Evolutionary conservation across 2,113 vertebrate species (phyloP).

Genomic region (Seriola aureovittata): DNA sequence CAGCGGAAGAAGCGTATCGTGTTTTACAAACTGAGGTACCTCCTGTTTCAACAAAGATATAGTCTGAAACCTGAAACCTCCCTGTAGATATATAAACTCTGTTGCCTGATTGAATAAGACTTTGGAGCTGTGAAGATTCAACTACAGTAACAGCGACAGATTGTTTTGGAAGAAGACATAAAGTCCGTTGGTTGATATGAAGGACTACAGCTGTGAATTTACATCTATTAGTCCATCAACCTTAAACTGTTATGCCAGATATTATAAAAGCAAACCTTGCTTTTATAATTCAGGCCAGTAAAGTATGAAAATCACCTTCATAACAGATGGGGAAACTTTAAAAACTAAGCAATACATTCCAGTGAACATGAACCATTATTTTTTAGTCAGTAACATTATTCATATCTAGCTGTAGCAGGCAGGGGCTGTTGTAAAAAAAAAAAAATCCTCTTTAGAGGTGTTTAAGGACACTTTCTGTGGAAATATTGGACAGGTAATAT

Average conservation of each 20-base stretch:
- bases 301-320: neutral
- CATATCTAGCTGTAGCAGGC: neutral
- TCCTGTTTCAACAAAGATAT: conserved; percentile 26
- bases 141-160: neutral
- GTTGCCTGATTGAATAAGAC: neutral
- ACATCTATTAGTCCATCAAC: neutral
- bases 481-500: neutral
- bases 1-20: neutral
- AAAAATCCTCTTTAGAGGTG: neutral
- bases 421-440: no score
- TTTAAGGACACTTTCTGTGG: neutral
- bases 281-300: neutral
- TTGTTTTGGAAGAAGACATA: no score
- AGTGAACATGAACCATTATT: no score
- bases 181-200: no score
- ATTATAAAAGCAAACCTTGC: no score
- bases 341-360: neutral
- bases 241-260: no score
- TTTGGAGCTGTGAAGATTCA: neutral
- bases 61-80: conserved; percentile 4
- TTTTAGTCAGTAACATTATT: no score
- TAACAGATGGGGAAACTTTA: neutral
- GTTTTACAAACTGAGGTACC: conserved; percentile 1
- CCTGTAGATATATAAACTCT: neutral
- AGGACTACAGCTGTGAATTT: no score